A percentile compares a stretch with the other conserved stretches of the same genome.
Evolutionary conservation across 2,888 invertebrate genomes (phyloP).

Genomic region (Torymus texanus): DNA sequence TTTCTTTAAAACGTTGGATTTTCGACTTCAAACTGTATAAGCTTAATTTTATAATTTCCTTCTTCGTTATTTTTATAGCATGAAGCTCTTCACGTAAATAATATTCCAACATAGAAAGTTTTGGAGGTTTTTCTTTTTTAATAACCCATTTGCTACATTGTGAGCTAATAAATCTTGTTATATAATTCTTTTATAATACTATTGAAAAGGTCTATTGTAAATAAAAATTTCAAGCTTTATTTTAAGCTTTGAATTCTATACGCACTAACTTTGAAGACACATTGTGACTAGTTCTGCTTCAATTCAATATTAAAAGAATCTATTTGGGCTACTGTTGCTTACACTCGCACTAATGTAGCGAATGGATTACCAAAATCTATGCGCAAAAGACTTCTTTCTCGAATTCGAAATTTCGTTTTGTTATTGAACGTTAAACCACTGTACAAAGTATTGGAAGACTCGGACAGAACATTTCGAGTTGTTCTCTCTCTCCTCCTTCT

Average conservation of each 20-base stretch:
- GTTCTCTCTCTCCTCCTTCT: slow-evolving; percentile 6
- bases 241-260: too few relatives aligned
- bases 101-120: not conserved
- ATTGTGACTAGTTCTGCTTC: too few relatives aligned
- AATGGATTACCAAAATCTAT: slow-evolving; percentile 42
- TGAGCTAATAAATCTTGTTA: not conserved
- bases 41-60: slow-evolving; percentile 24
- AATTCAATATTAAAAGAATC: too few relatives aligned
- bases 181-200: slow-evolving; percentile 11
- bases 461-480: slow-evolving; percentile 13
- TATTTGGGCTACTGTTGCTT: too few relatives aligned
- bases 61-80: slow-evolving; percentile 30
- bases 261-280: too few relatives aligned
- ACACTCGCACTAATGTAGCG: slow-evolving; percentile 34
- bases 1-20: slow-evolving; percentile 1
- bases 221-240: not conserved
- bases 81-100: slow-evolving; percentile 18
- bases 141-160: slow-evolving; percentile 51
- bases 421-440: slow-evolving; percentile 13
- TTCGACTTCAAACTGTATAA: not conserved
- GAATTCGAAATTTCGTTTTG: slow-evolving; percentile 34
- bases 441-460: slow-evolving; percentile 36
- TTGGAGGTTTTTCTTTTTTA: slow-evolving; percentile 1
- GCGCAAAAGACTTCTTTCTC: not conserved
- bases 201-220: slow-evolving; percentile 10